Evolutionary conservation across 92 coral and sea anemone genomes (phyloP).

Genomic region (Anthopleura xanthogrammica): DNA sequence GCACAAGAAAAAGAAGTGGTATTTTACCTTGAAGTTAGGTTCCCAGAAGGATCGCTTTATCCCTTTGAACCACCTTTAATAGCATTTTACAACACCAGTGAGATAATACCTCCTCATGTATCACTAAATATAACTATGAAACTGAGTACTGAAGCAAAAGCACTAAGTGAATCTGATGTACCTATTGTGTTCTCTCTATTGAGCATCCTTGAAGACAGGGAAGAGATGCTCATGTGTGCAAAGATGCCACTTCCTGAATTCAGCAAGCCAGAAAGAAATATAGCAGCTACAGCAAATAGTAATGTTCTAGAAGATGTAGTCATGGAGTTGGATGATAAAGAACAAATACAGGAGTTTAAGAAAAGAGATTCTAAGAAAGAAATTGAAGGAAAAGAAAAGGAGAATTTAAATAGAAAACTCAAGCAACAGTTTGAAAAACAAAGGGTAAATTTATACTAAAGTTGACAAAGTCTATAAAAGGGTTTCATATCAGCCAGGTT

Average conservation of each 20-base stretch:
- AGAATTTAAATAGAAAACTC: constrained; percentile 50
- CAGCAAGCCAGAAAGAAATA: constrained; percentile 48
- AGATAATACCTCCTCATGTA: constrained; percentile 50
- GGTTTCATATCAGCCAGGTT: too few relatives aligned
- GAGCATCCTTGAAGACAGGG: constrained; percentile 63
- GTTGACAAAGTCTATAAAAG: neutral
- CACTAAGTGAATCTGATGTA: constrained; percentile 37
- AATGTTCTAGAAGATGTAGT: neutral
- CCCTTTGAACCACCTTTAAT: constrained; percentile 81
- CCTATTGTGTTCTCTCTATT: constrained; percentile 74
- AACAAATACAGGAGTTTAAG: constrained; percentile 3
- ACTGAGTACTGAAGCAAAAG: constrained; percentile 58
- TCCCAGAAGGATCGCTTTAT: constrained; percentile 66
- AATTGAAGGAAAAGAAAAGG: constrained; percentile 35
- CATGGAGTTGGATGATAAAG: neutral
- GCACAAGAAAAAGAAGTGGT: neutral
- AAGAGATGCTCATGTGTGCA: constrained; percentile 49
- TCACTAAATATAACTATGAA: constrained; percentile 69
- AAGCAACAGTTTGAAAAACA: constrained; percentile 69
- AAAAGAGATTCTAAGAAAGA: constrained; percentile 16
- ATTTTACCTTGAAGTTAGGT: constrained; percentile 71
- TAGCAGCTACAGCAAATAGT: neutral
- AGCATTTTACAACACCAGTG: constrained; percentile 68
- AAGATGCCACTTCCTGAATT: constrained; percentile 56
- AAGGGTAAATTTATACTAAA: constrained; percentile 43